These are phyloP conservation scores for Parauchenoglanis punctatus DNA, from an alignment of 2,797 vertebrate species.

Conservation along the genomic window DNA sequence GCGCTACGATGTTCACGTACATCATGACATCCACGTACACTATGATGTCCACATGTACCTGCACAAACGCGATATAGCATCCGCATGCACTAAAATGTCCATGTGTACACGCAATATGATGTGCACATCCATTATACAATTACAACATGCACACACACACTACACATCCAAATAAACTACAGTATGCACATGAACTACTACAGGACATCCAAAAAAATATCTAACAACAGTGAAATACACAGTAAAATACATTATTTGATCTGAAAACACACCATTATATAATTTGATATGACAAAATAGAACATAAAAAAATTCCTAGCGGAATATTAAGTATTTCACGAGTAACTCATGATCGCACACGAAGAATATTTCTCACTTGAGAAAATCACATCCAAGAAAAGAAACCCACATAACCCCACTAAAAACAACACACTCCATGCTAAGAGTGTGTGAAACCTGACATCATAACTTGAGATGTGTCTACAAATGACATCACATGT, in stretches of 20 bases:
- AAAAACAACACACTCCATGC: not conserved
- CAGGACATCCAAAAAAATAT: no score
- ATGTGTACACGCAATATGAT: no score
- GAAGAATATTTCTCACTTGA: not conserved
- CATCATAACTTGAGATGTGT: not conserved
- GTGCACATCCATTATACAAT: not conserved
- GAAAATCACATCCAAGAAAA: not conserved
- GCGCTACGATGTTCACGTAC: not conserved
- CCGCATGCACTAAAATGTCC: not conserved
- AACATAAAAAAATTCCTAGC: no score
- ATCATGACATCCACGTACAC: not conserved
- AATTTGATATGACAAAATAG: no score
- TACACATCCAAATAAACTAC: not conserved
- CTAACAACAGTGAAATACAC: no score
- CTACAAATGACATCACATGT: not conserved
- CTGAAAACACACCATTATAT: not conserved
- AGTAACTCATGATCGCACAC: not conserved
- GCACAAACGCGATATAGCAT: not conserved
- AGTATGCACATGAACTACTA: not conserved
- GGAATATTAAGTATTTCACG: not conserved
- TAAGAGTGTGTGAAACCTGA: not conserved
- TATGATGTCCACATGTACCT: not conserved
- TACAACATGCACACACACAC: not conserved
- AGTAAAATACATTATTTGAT: not conserved
- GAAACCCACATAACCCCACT: no score